Evolutionary conservation across 2,888 invertebrate species (phyloP), one percentile per base, ranked within the genome.

Genomic region (Thereva unica): DNA sequence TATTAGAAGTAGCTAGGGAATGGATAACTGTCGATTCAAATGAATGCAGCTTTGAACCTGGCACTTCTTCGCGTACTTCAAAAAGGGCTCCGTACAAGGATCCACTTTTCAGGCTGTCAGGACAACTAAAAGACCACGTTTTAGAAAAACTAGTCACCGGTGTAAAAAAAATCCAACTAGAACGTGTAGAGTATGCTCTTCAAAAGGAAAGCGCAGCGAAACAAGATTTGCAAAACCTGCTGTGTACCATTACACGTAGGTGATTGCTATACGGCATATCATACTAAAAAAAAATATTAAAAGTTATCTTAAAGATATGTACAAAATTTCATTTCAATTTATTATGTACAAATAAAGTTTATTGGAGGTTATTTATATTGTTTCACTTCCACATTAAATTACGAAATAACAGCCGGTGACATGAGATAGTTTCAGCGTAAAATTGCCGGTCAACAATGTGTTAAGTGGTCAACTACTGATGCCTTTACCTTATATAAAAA

Each of bases 1-100:
- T 56, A 65, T 41, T 56, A 55, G 65, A 65, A 65, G 56, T 55
- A 55, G 55, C 65, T 55, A 55, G 65, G 55, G 40, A 65, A 65
- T 65, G 38, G 55, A 56, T 66, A 50, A 40, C 66, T 57, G 57
- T 57, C 56, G 40, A 57, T 66, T 66, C 57, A 66, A 66, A 38
- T 66, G 57, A 56, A 66, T 57, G 57, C 50, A 56, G 37, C 54
- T 42, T 12, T n/a, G 10, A 50, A 65, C 47, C 55, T 65, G 47
- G 47, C 55, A 55, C 42, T 64, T 64, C 38, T 57, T 66, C 57
- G 56, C 42, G 50, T 66, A 50, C 57, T 57, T 66, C 50, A 50
- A 66, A 54, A 57, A 57, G 41, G 57, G 50, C 41, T 57, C 57
- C 52, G 35, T 57, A 66, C 52, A 57, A 66, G 50, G 34, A 66